Evolutionary conservation across 2,113 vertebrate genomes (phyloP), one percentile per base, ranked within the genome.

Genomic region (Atlantisia rogersi): DNA sequence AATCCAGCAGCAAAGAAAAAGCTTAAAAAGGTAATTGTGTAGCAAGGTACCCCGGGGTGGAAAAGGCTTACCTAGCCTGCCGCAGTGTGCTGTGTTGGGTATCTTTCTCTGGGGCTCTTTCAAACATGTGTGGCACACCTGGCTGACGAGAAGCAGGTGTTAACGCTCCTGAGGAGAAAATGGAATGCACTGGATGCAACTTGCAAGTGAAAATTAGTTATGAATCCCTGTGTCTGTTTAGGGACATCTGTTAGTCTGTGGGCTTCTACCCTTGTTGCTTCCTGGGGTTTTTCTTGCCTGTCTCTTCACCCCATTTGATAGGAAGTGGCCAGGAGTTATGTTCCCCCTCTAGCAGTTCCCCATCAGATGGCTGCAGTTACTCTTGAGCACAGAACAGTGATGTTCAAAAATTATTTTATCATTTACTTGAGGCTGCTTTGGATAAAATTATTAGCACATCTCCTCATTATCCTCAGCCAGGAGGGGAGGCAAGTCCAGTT

Each of bases 1-100:
- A 95, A 86, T 62, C 96, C 96, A 93, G 93, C 96, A 96, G 20
- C 98, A 75, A 98, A 97, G 92, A 98, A 98, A 74, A 98, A 98
- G 77, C 96, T 98, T 62, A 98, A 98, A 94, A 98, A 98, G 98
- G 98, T 98, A 98, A 88, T 92, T 0, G 0, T 26, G 4, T 8
- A 11, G 62, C 6, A 32, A 63, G 68, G 44, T 59, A 22, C 20
- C 22, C 2, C 26, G 13, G 68, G 52, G 12, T 42, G 62, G 40
- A 35, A 64, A 63, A 19, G 20, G 12, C 9, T 29, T 19, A 9
- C 29, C 22, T 50, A 73, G 37, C 56, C 17, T 48, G 40, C 14
- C 2, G 1, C 5, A 44, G 20, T 29, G 20, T 29, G 9, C 25
- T 44, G 6, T 42, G 4, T 15, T 58, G 52, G 18, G 55, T 15